Evolutionary conservation across 2,888 invertebrate genomes (phyloP), one percentile per base, ranked within the genome.

Genomic region (Keiferia lycopersicella): DNA sequence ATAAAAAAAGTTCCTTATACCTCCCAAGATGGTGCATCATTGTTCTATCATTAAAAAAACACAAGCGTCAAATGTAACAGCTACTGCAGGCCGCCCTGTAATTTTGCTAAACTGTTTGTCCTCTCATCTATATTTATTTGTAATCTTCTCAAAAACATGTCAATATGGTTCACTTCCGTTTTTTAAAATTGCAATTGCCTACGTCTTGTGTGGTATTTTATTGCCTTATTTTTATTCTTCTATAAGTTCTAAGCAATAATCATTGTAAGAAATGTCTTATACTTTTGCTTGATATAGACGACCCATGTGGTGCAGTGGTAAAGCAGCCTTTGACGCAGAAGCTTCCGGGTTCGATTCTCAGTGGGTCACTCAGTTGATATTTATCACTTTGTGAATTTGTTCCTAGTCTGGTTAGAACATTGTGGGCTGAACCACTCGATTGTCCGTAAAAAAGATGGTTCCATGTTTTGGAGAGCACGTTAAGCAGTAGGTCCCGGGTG

Each of bases 1-100:
- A 26, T 4, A 26, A 16, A 26, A 26, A 63, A 69, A 68, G 66
- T 67, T 57, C 58, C 56, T 68, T 62, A 69, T 64, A 76, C 85
- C 82, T 68, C 86, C 79, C 81, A 81, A 71, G 78, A 64, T 61
- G 76, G 14, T 41, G 63, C 62, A 62, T 59, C 45, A 50, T 64
- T 66, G 66, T 66, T 34, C 34, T 34, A 34, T 64, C 57, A 20
- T 60, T 58, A 64, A 66, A 63, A n/a, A 61, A 6, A n/a, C 50
- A 67, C 73, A 63, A 73, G 81, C 81, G 87, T 86, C 82, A 86
- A 83, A 82, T 79, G 67, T 82, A 78, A 81, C 88, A 81, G 83
- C 72, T 77, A 68, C 74, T 65, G 51, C 48, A 0, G 62, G 64
- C 87, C 87, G 88, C 88, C 79, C 85, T 88, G 76, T 88, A 82